These are phyloP conservation scores for Montipora capricornis DNA, from an alignment of 64 coral and sea anemone genomes.

Conservation along the genomic window DNA sequence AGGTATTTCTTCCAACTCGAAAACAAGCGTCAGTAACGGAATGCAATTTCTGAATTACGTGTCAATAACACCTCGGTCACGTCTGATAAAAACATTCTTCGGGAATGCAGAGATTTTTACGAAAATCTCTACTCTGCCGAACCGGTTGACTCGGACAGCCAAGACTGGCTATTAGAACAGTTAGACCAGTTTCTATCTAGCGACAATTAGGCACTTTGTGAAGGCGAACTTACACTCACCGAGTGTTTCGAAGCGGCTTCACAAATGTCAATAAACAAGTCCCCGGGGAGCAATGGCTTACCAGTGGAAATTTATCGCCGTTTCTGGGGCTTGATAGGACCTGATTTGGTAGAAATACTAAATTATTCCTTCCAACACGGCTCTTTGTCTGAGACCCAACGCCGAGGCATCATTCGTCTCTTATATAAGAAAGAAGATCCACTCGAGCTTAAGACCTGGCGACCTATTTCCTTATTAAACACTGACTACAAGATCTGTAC, in stretches of 20 bases:
- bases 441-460: too few species aligned
- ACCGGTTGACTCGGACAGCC: not conserved
- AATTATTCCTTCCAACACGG: not conserved
- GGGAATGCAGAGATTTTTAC: not conserved
- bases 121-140: not conserved
- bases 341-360: not conserved
- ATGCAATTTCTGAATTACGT: constrained; percentile 1
- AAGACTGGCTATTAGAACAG: not conserved
- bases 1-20: constrained; percentile 52
- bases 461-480: too few species aligned
- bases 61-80: not conserved
- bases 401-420: not conserved
- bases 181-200: not conserved
- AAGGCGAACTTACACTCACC: not conserved
- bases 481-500: too few species aligned
- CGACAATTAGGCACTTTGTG: not conserved
- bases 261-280: not conserved
- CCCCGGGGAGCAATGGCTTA: not conserved
- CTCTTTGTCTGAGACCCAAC: not conserved
- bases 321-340: constrained; percentile 13
- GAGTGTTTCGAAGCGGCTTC: not conserved
- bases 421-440: not conserved
- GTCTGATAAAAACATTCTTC: too few species aligned
- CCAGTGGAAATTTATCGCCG: not conserved
- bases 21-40: not conserved